Evolutionary conservation across 2,797 vertebrate species (phyloP), one percentile per base, ranked within the genome.

Genomic region (Acomys russatus): DNA sequence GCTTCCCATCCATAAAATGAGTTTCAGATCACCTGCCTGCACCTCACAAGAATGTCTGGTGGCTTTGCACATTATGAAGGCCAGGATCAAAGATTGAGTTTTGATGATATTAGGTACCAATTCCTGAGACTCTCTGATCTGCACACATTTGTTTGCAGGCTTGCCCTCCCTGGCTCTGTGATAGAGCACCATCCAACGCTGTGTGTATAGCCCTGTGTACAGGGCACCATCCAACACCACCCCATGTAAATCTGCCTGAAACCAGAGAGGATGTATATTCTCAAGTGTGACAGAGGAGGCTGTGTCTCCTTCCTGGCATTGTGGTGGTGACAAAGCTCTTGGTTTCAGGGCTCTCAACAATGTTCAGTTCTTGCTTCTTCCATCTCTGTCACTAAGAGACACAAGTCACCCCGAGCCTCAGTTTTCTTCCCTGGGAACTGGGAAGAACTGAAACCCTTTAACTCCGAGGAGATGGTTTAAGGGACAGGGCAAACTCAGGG

Each of bases 1-100:
- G 84, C 86, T 94, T 92, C 25, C 84, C 38, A 23, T 78, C 28
- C 70, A 9, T 88, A 51, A 88, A 95, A 89, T 91, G 51, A 82
- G 38, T 38, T 44, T 71, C 68, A 11, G 38, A 22, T 18, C 54
- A 86, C 4, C 63, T 44, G 11, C 18, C 28, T 11, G 6, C 68
- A 23, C 64, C 35, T 90, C 23, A 74, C 15, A 33, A 66, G 33
- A 74, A 33, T 20, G 28, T 35, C n/a, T 80, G 90, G 44, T 18
- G 23, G 14, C 35, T 74, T 90, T 6, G 1, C 44, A 5, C 0
- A 74, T 2, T 33, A 4, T 33, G 87, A 96, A 83, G 17, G 61
- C 76, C 54, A 85, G 68, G 56, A 64, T 12, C 44, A 18, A 73
- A 84, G 51, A 35, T 38, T 49, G 35, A 51, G 22, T 82, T 38